Evolutionary conservation across 64 coral and sea anemone genomes (phyloP).

Genomic region (Dendronephthya gigantea): DNA sequence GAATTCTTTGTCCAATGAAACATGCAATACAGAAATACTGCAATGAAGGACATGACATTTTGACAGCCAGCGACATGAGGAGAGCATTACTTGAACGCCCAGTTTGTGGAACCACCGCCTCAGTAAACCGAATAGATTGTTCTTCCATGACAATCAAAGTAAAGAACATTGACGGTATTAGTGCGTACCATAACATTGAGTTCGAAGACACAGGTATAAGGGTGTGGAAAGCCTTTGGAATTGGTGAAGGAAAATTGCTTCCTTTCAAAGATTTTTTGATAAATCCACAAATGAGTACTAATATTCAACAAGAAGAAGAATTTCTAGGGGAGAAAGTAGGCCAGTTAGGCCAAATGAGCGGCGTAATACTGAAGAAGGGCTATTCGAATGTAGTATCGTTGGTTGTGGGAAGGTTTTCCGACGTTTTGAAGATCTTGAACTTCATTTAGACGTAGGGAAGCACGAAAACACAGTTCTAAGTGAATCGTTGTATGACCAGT

Average conservation of each 20-base stretch:
- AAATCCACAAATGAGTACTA: conserved; percentile 18
- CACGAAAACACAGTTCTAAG: background rate
- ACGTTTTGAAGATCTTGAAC: conserved; percentile 23
- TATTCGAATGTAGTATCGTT: background rate
- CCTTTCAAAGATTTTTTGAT: conserved; percentile 16
- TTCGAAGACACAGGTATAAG: conserved; percentile 31
- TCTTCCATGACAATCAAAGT: conserved; percentile 16
- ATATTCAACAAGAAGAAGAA: background rate
- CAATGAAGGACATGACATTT: conserved; percentile 44
- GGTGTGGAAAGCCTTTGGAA: conserved; percentile 37
- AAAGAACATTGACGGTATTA: conserved; percentile 34
- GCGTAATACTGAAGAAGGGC: background rate
- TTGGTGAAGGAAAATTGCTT: conserved; percentile 21
- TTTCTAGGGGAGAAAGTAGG: background rate
- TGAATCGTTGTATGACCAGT: conserved; percentile 28
- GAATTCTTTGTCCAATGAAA: conserved; percentile 39
- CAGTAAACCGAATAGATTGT: conserved; percentile 10
- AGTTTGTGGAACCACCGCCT: conserved; percentile 14
- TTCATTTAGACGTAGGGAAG: conserved; percentile 15
- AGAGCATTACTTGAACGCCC: conserved; percentile 27
- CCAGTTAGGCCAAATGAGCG: background rate
- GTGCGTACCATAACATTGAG: conserved; percentile 17
- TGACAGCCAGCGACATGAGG: conserved; percentile 39
- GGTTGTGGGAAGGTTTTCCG: conserved; percentile 5
- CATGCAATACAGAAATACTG: conserved; percentile 44